Evolutionary conservation across 2,113 vertebrate genomes (phyloP).

Genomic region (Micronisus gabar): DNA sequence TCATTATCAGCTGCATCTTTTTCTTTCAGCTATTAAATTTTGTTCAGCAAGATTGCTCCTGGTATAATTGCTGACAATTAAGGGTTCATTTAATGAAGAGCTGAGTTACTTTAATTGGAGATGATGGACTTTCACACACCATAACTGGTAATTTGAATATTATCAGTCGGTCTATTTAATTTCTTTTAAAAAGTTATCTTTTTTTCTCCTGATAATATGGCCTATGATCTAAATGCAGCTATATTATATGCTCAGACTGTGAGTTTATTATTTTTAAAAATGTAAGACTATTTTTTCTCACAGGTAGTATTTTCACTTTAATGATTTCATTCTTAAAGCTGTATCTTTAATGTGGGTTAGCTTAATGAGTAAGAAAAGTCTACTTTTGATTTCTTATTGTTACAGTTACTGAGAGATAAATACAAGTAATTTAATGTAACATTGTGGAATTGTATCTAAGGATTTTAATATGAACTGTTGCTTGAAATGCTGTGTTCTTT

Average conservation of each 20-base stretch:
- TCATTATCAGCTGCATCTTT: not conserved
- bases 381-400: not conserved
- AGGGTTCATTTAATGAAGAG: not conserved
- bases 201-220: not conserved
- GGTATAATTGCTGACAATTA: not conserved
- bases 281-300: not conserved
- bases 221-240: not conserved
- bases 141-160: not conserved
- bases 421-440: not conserved
- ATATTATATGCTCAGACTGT: not conserved
- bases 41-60: not conserved
- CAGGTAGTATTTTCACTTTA: not conserved
- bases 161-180: not conserved
- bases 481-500: not conserved
- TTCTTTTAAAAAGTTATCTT: not conserved
- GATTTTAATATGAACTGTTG: not conserved
- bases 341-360: not conserved
- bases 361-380: not conserved
- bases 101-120: not conserved
- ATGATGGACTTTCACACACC: not conserved
- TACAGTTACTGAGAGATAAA: not conserved
- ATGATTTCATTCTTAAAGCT: not conserved
- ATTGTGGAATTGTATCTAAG: not conserved
- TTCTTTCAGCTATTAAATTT: not conserved
- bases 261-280: constrained; percentile 2